Evolutionary conservation across 2,113 vertebrate species (phyloP), one percentile per base, ranked within the genome.

Genomic region (Uria aalge): DNA sequence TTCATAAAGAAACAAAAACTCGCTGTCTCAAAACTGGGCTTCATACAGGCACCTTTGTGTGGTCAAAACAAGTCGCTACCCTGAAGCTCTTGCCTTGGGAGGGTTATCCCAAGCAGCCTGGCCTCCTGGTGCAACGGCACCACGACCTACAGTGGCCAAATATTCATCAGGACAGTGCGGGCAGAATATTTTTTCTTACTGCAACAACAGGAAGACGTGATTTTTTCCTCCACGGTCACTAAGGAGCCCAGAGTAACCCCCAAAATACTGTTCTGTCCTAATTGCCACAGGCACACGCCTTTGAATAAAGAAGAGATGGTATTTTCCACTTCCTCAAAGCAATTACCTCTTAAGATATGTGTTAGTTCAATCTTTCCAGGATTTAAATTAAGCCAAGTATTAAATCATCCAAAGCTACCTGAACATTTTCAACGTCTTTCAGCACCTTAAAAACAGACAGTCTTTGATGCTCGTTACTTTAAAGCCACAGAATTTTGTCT

Each of bases 361-460:
- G 0, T 93, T 85, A 93, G 71, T 66, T 88, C 81, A 82, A 57
- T 85, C 85, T 90, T 95, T 66, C 55, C 75, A 88, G 82, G 80
- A 90, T 88, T 95, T 95, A 96, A 95, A 94, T 90, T 96, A 95
- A 96, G 66, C 56, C 81, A 60, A 94, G 62, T 53, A 90, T 87
- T 95, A 96, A 96, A 93, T 88, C 47, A 74, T 53, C 84, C 62
- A 75, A 90, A 91, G 55, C 62, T 76, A 92, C 87, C 90, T 96
- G 85, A 85, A 88, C 8, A 18, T 79, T 88, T 93, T 59, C 87
- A 77, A 29, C 11, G 5, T 68, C 78, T 90, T 92, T 75, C 75
- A 73, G 72, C 43, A 78, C 68, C 90, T 94, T 81, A 84, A 72
- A 96, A 90, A 68, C 71, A 90, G 43, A 14, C 22, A 73, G 62